Evolutionary conservation across 2,888 invertebrate genomes (phyloP), one percentile per base, ranked within the genome.

Genomic region (Pristionchus maxplancki): DNA sequence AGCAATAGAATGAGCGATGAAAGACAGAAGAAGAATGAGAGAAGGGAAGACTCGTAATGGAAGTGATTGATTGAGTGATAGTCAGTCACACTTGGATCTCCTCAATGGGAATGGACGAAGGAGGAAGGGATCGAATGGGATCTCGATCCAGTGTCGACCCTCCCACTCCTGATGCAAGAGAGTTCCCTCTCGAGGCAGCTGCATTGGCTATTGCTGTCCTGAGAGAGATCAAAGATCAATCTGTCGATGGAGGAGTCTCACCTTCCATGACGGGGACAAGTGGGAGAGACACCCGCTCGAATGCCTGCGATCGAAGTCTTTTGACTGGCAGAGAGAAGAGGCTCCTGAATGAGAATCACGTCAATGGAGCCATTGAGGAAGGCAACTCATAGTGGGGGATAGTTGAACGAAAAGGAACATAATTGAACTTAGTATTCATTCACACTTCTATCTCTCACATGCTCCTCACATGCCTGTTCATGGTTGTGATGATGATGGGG

Each of bases 261-360:
- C 78, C 94, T 88, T 83, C 94, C 94, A 88, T 94, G 94, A 62
- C 94, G 89, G 13, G 94, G 94, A 89, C 94, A 95, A 15, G 93
- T 95, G 15, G 94, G 94, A 3, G 92, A 93, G 20, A 94, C 92
- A 9, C 93, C 94, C n/a, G 93, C 88, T 28, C 93, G 91, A 37
- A 91, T 91, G 89, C 91, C 90, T 71, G 90, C 84, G 64, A 90
- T 71, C 64, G 93, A 89, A 87, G 90, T 89, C 88, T 92, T 90
- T 44, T 92, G 90, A 88, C 91, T 91, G 0, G 92, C 92, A 20
- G 93, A 90, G 48, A 94, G 89, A 89, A 94, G 89, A 11, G 94
- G 94, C 88, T 94, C 94, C 94, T 94, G 90, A 88, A 92, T 91
- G 28, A 24, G 24, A 28, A 8, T 9, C 0, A 40, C 44, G 40